phyloP scores from a whole-genome alignment of 1,140 invertebrate genomes.

The Solen grandis region DNA sequence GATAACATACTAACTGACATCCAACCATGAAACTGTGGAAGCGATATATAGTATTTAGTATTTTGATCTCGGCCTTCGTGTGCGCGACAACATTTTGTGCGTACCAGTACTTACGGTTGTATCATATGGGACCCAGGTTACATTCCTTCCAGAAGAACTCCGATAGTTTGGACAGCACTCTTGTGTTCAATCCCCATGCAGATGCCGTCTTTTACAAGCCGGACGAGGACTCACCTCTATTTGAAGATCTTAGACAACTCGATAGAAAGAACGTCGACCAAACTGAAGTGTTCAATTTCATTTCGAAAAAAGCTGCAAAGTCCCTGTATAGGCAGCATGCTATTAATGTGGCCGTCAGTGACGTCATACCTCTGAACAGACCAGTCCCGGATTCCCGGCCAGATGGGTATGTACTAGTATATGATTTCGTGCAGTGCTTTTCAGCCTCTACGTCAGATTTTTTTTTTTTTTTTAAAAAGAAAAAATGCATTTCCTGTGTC shows the following conservation, averaged over 20 bases:
- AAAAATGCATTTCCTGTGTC: too few relatives aligned
- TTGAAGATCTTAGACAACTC: not conserved
- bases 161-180: constrained; percentile 2
- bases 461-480: too few relatives aligned
- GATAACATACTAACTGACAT: too few relatives aligned
- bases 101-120: constrained; percentile 29
- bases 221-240: constrained; percentile 38
- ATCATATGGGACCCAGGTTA: not conserved
- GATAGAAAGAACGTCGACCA: not conserved
- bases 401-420: constrained; percentile 35
- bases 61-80: not conserved
- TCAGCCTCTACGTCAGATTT: too few relatives aligned
- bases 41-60: constrained; percentile 13
- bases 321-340: not conserved
- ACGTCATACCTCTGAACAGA: constrained; percentile 42
- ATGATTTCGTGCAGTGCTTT: too few relatives aligned
- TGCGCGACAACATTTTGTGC: constrained; percentile 1
- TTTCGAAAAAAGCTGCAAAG: not conserved
- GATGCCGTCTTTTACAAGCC: constrained; percentile 46
- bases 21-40: constrained; percentile 47
- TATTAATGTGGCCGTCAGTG: constrained; percentile 44
- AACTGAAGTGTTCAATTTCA: not conserved
- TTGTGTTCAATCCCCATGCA: constrained; percentile 34
- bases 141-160: not conserved
- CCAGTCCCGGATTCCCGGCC: constrained; percentile 50